These are phyloP conservation scores for Galaxea fascicularis DNA, from an alignment of 92 coral and sea anemone species.

Conservation along the genomic window DNA sequence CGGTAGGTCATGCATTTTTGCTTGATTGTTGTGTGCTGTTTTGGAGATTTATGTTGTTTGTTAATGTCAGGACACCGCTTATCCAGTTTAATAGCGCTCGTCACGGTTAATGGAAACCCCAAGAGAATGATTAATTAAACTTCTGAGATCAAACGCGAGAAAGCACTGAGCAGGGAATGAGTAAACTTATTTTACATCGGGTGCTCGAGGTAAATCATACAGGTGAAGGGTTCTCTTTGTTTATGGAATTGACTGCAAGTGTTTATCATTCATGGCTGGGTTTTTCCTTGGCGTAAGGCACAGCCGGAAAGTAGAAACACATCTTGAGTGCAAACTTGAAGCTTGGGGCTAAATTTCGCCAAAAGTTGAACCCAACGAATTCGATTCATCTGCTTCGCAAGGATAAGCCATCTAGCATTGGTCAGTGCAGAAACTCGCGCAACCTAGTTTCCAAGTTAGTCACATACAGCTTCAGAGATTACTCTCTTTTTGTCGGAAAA, in stretches of 20 bases:
- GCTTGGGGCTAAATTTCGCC: constrained; percentile 33
- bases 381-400: constrained; percentile 12
- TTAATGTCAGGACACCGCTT: constrained; percentile 25
- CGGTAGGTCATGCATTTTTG: constrained; percentile 29
- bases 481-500: constrained; percentile 8
- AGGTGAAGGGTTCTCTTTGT: constrained; percentile 21
- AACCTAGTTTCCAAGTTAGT: constrained; percentile 15
- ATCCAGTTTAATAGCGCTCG: constrained; percentile 19
- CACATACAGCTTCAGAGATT: constrained; percentile 5
- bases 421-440: constrained; percentile 2
- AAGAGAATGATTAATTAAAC: neutral
- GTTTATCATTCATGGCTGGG: constrained; percentile 28
- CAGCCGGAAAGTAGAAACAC: constrained; percentile 23
- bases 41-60: constrained; percentile 22
- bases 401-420: constrained; percentile 19
- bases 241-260: constrained; percentile 24
- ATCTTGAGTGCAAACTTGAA: constrained; percentile 29
- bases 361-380: constrained; percentile 18
- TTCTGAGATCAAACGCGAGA: constrained; percentile 10
- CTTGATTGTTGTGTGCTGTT: constrained; percentile 16
- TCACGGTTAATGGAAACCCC: constrained; percentile 22
- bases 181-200: constrained; percentile 4
- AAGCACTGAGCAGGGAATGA: constrained; percentile 19
- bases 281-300: constrained; percentile 4
- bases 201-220: constrained; percentile 25